phyloP scores from a whole-genome alignment of 2,797 vertebrate species.

The Thunnus albacares region DNA sequence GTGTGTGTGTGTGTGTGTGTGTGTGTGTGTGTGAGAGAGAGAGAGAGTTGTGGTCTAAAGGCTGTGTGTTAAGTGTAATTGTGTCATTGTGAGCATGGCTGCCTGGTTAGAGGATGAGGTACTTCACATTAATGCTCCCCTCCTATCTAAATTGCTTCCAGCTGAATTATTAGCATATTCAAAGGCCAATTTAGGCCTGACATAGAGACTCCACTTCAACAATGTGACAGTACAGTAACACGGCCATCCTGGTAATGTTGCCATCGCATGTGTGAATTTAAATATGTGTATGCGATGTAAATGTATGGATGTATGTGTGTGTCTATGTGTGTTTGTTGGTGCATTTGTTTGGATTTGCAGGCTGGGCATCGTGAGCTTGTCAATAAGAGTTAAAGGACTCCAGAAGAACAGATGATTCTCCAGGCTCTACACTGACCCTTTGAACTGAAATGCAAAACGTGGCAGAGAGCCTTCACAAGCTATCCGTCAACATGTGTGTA shows the following conservation, averaged over 20 bases:
- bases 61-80: constrained; percentile 59
- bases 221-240: constrained; percentile 31
- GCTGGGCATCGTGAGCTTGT: constrained; percentile 56
- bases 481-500: constrained; percentile 63
- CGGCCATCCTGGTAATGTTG: constrained; percentile 11
- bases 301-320: constrained; percentile 26
- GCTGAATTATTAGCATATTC: constrained; percentile 71
- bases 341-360: constrained; percentile 12
- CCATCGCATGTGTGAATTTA: constrained; percentile 16
- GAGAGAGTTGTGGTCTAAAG: constrained; percentile 34
- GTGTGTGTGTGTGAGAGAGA: constrained; percentile 25
- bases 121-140: constrained; percentile 64
- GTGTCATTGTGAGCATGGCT: constrained; percentile 59
- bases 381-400: constrained; percentile 73
- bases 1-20: constrained; percentile 20
- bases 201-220: constrained; percentile 46
- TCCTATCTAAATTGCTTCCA: constrained; percentile 66
- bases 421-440: constrained; percentile 63
- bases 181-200: constrained; percentile 68
- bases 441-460: constrained; percentile 67
- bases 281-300: constrained; percentile 16
- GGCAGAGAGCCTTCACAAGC: constrained; percentile 70
- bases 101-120: constrained; percentile 55
- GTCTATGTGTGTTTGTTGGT: constrained; percentile 6
- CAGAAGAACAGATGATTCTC: constrained; percentile 67